Evolutionary conservation across 2,797 vertebrate genomes (phyloP), one percentile per base, ranked within the genome.

Genomic region (Hyperoplus lanceolatus): DNA sequence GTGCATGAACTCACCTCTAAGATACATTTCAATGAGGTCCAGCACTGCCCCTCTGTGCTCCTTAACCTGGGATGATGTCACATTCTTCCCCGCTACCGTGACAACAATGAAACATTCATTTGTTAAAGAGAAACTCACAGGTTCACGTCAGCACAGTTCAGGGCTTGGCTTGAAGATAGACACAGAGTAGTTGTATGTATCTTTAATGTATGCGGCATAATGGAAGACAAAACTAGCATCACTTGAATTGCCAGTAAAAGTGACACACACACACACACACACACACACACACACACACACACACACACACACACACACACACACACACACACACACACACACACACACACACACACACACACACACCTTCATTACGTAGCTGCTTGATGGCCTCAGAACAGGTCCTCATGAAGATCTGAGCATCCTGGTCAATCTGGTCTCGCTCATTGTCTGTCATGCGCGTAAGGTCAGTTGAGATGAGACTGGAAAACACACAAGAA

Each of bases 341-440:
- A 4, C 54, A 29, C 8, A 67, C 68, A 68, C 12, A 4, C 54
- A 29, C 8, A 67, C 68, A 68, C 12, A 4, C 54, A 29, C 8
- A 67, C 68, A 80, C 5, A 97, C 98, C 97, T 94, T 98, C 97
- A n/a, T 92, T 86, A 73, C 97, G 94, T 12, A 99, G 96, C 51
- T 97, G 97, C 67, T 96, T 96, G 83, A 99, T 99, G 54, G 98
- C 97, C 58, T 99, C 98, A 0, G 97, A 97, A 75, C 98, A 99
- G 0, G 97, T 97, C 84, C 97, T 96, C 96, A 99, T 98, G 79
- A 98, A 99, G 81, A 97, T 97, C 84, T 99, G 97, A 65, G 98
- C 98, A 29, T 99, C 98, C 87, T 99, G 98, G 89, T 99, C 98
- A 16, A 99, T 99, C 94, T 99, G 98, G 86, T 99, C 98, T 41